Evolutionary conservation across 2,113 vertebrate species (phyloP).

Genomic region (Corapipo altera): DNA sequence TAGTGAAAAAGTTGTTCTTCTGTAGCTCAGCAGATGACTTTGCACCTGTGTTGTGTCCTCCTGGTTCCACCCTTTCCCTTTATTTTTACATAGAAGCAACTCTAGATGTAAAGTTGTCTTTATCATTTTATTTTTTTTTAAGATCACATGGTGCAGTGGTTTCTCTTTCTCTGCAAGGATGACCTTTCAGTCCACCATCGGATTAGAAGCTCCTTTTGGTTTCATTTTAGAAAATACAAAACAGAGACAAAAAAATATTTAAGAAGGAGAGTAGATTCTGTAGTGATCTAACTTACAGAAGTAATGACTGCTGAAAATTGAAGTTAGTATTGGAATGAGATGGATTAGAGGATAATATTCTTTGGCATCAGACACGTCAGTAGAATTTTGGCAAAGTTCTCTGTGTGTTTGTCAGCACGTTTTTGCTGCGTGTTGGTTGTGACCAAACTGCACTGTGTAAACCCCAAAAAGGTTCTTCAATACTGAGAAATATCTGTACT

Average conservation of each 20-base stretch:
- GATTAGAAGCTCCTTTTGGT: background rate
- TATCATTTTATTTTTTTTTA: background rate
- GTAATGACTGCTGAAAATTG: background rate
- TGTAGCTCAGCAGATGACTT: background rate
- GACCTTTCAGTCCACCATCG: fast-evolving
- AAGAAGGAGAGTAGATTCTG: background rate
- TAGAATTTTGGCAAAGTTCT: background rate
- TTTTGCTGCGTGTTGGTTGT: background rate
- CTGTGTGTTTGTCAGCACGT: background rate
- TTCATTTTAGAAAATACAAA: background rate
- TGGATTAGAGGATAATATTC: background rate
- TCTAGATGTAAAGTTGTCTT: background rate
- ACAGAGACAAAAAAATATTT: background rate
- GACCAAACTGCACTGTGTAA: background rate
- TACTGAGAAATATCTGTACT: too few species aligned
- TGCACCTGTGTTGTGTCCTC: background rate
- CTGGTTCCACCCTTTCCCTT: background rate
- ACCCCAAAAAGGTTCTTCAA: background rate
- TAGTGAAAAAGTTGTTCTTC: background rate
- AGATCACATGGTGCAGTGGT: background rate
- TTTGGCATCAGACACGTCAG: background rate
- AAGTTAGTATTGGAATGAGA: background rate
- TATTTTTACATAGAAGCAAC: background rate
- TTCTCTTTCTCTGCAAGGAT: background rate
- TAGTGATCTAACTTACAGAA: background rate